A percentile compares a stretch with the other conserved stretches of the same genome.
phyloP scores from a whole-genome alignment of 2,888 invertebrate genomes.

The Deilephila elpenor region DNA sequence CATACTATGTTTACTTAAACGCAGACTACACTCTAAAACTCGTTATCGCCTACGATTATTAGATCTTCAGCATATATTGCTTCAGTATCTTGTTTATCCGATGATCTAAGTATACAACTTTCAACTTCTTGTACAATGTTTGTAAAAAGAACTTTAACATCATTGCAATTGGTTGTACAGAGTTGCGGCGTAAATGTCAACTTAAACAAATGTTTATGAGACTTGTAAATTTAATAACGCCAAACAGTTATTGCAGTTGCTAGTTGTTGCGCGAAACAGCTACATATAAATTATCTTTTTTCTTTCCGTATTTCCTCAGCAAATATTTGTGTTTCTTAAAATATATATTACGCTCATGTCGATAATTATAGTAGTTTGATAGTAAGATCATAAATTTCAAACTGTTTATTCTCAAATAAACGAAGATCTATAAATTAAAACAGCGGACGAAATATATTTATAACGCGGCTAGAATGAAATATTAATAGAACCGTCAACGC shows the following conservation, averaged over 20 bases:
- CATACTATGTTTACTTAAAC: neutral
- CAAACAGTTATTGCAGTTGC: conserved; percentile 13
- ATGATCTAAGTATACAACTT: neutral
- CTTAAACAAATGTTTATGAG: conserved; percentile 21
- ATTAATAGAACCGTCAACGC: neutral
- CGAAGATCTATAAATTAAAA: neutral
- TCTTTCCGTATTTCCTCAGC: neutral
- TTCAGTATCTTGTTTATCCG: neutral
- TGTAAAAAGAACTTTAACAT: neutral
- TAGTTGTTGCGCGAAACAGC: neutral
- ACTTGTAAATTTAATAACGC: conserved; percentile 23
- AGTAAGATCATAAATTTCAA: too few relatives aligned
- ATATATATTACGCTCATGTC: too few relatives aligned
- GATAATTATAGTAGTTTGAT: too few relatives aligned
- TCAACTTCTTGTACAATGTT: neutral
- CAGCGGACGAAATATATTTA: neutral
- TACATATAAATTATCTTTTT: neutral
- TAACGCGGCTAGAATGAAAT: conserved; percentile 10
- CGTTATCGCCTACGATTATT: neutral
- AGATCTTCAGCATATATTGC: neutral
- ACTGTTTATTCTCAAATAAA: too few relatives aligned
- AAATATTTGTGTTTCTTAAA: neutral
- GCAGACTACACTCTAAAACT: neutral
- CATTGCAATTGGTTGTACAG: neutral
- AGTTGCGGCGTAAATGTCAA: conserved; percentile 12